Evolutionary conservation across 2,888 invertebrate genomes (phyloP), one percentile per base, ranked within the genome.

Genomic region (Thymelicus acteon): DNA sequence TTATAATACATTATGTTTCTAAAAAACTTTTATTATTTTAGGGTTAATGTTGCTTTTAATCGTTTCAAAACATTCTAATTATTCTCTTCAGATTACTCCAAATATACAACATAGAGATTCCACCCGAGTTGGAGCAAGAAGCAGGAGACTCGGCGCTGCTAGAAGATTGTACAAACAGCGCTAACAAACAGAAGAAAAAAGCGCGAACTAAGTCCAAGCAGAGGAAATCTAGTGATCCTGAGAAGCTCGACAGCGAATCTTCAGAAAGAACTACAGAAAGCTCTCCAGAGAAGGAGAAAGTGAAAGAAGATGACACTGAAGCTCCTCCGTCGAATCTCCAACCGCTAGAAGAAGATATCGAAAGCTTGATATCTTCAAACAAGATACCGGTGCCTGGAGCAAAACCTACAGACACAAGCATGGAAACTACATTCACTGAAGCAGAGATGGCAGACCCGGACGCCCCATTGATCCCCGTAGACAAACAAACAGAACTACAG

Each of bases 31-130:
- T 12, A 12, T 8, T 10, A 44, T 12, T 10, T 44, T 44, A 44
- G 44, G 4, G 44, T 44, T 10, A 44, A 10, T 44, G 12, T 12
- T 44, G 44, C 4, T 44, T 44, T 8, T 4, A 44, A 44, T 44
- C 12, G 44, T 12, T 44, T 44, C 10, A 44, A 2, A 12, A 2
- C 12, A 12, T 44, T 44, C 12, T 57, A 57, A 5, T 40, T 72
- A n/a, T 68, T 15, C 49, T 54, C 82, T 87, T 0, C 88, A 97
- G 97, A 83, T 94, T 97, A 77, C 92, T 97, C n/a, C 95, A 96
- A 87, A 95, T 96, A 78, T 95, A 97, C 87, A 96, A 97, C 80
- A 94, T 97, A 70, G 95, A 95, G 78, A 90, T 95, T 10, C 95
- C 95, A 75, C 96, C 95, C 0, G 94, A 94, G 72, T 92, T 94